Base-by-base conservation (phyloP, 2,888 invertebrate species). In the Sinotaia quadrata region DNA sequence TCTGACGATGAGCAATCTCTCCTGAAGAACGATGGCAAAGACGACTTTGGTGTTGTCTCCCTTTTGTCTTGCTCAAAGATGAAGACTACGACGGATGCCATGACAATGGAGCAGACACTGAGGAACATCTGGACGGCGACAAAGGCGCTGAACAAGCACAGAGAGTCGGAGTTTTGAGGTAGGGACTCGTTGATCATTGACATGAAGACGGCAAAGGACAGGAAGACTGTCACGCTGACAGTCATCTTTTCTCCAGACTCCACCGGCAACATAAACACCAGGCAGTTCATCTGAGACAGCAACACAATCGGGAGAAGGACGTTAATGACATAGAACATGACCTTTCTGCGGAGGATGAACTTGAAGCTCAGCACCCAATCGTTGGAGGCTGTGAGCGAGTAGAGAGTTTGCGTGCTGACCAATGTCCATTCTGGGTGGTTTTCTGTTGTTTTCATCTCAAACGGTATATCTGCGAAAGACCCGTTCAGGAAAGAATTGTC, bases 181-280 rank as follows among this genome's bases (percentile, higher is more conserved):
- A 63, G 52, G 2, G 62, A 52, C 36, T 52, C 29, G 52, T 52
- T 63, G 51, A 63, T 63, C 52, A 63, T 2, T 2, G 52, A 37
- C 37, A 52, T 27, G 52, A 63, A 63, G 37, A 63, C 52, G 1
- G 52, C 52, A 31, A 52, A 63, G 37, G 62, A 52, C 18, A 63
- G 37, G 12, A 63, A 63, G 36, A 52, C 37, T 18, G 62, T 52
- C 33, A 63, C 52, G n/a, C 62, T 63, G 27, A 63, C 62, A 7
- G 62, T 63, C 62, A 63, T 63, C 52, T 63, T 63, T 29, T 63
- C 62, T 5, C 62, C 62, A 12, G 62, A 63, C 15, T 44, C 33
- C 31, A 29, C 44, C 15, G 41, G 54, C 54, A 63, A 24, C 44
- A 63, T 4, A 56, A 63, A 63, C n/a, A 63, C 63, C 54, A 63